phyloP scores from a whole-genome alignment of 2,888 invertebrate genomes.

The Lochmaea crataegi region DNA sequence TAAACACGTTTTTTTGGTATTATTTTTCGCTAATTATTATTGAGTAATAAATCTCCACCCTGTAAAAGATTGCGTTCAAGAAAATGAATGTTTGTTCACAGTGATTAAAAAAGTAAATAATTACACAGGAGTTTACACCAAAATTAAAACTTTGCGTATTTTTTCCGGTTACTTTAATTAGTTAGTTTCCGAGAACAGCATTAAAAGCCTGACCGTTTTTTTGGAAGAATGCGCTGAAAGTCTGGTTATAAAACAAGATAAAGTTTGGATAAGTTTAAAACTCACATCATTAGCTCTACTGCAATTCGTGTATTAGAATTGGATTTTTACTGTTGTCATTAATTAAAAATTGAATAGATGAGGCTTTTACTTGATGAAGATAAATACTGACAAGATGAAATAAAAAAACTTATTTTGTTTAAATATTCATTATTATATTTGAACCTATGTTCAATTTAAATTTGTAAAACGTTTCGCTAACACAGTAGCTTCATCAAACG shows the following conservation, averaged over 20 bases:
- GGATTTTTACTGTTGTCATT: too few species aligned
- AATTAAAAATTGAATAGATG: too few species aligned
- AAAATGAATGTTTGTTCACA: background rate
- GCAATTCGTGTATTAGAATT: background rate
- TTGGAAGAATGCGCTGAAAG: background rate
- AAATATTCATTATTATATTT: too few species aligned
- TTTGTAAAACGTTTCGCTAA: too few species aligned
- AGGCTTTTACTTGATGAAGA: too few species aligned
- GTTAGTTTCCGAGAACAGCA: background rate
- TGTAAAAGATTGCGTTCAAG: background rate
- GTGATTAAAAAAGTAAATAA: background rate
- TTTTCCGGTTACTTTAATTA: slow-evolving; percentile 4
- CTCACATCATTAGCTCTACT: background rate
- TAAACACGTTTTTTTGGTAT: too few species aligned
- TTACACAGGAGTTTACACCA: background rate
- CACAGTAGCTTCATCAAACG: too few species aligned
- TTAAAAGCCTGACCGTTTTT: background rate
- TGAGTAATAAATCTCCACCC: background rate
- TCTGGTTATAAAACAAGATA: background rate
- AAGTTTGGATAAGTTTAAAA: background rate
- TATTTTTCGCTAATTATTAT: background rate
- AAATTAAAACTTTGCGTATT: background rate
- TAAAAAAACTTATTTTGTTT: too few species aligned
- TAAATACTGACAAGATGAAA: too few species aligned
- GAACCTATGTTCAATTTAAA: too few species aligned